Evolutionary conservation across 2,113 vertebrate genomes (phyloP).

Genomic region (Daubentonia madagascariensis): DNA sequence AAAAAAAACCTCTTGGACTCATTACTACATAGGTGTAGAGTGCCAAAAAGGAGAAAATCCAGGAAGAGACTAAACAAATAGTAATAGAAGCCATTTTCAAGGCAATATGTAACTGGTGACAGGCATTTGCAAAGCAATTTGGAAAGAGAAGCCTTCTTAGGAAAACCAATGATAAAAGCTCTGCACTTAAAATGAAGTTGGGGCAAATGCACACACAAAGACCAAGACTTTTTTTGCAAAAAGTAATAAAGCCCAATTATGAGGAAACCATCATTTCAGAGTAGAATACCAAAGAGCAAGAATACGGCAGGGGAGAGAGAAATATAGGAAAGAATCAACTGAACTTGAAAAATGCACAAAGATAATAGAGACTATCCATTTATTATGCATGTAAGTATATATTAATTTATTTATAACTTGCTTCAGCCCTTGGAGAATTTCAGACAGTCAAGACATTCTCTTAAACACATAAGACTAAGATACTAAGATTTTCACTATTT

Average conservation of each 20-base stretch:
- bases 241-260: conserved; percentile 17
- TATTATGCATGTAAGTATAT: conserved; percentile 20
- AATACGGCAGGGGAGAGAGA: background rate
- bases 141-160: background rate
- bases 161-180: conserved; percentile 37
- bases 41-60: background rate
- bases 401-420: conserved; percentile 50
- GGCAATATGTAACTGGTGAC: background rate
- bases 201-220: conserved; percentile 19
- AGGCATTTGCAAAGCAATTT: conserved; percentile 46
- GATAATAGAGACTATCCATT: conserved; percentile 25
- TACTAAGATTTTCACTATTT: background rate
- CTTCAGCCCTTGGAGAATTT: background rate
- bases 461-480: background rate
- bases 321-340: background rate
- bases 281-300: conserved; percentile 9
- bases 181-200: conserved; percentile 37
- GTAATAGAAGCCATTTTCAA: conserved; percentile 33
- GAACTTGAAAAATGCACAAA: background rate
- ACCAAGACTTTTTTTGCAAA: background rate
- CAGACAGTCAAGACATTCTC: background rate
- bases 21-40: background rate
- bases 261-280: background rate
- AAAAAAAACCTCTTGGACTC: background rate
- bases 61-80: background rate